These are phyloP conservation scores for Cossypha dichroa DNA, from an alignment of 2,797 vertebrate species.

Conservation along the genomic window DNA sequence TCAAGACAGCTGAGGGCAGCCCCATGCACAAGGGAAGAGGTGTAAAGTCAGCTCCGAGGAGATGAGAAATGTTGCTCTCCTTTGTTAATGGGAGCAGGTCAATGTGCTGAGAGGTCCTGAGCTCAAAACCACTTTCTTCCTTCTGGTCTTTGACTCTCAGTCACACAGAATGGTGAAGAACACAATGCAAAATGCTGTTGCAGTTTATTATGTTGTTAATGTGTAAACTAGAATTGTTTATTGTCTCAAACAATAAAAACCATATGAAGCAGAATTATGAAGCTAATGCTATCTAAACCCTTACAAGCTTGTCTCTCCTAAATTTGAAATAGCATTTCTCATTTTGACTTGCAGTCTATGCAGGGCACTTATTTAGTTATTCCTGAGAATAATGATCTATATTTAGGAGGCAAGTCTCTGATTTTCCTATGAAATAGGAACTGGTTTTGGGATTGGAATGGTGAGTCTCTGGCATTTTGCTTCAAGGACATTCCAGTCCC, in stretches of 20 bases:
- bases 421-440: slow-evolving; percentile 5
- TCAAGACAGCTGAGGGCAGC: background rate
- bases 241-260: background rate
- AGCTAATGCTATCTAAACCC: background rate
- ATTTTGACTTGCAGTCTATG: background rate
- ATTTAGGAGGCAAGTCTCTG: slow-evolving; percentile 12
- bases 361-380: background rate
- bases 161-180: background rate
- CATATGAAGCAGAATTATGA: background rate
- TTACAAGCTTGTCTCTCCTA: background rate
- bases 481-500: slow-evolving; percentile 32
- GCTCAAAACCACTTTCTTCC: background rate
- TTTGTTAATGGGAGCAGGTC: background rate
- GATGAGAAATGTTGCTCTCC: background rate
- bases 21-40: background rate
- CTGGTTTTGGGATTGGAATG: background rate
- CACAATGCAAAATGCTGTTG: background rate
- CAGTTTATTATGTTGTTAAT: background rate
- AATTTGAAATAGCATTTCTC: background rate
- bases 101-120: background rate
- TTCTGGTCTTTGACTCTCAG: background rate
- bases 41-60: background rate
- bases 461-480: background rate
- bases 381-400: background rate
- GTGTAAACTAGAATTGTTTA: rapidly evolving